phyloP scores from a whole-genome alignment of 2,888 invertebrate species.

The Venusia cambrica region DNA sequence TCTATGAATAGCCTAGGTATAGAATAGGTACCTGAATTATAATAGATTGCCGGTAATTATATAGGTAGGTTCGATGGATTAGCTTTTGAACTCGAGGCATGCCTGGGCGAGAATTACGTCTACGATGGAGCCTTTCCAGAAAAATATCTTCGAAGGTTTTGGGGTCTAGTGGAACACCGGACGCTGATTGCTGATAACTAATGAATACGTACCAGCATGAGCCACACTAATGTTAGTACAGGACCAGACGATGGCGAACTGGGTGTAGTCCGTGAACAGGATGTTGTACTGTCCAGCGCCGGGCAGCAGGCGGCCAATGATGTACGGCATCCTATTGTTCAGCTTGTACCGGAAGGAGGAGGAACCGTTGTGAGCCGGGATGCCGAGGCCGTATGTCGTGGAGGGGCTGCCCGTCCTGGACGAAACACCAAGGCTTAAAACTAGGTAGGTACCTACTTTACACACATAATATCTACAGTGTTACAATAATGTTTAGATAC shows the following conservation, averaged over 20 bases:
- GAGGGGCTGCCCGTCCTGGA: constrained; percentile 81
- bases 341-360: constrained; percentile 83
- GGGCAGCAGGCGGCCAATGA: constrained; percentile 84
- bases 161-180: too few relatives aligned
- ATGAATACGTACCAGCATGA: constrained; percentile 84
- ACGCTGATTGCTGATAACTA: too few relatives aligned
- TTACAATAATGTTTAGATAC: too few relatives aligned
- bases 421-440: not conserved
- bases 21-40: too few relatives aligned
- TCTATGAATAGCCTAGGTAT: too few relatives aligned
- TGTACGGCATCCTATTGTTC: constrained; percentile 81
- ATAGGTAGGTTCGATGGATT: too few relatives aligned
- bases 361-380: constrained; percentile 79
- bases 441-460: constrained; percentile 34
- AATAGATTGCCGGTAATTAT: too few relatives aligned
- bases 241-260: constrained; percentile 87
- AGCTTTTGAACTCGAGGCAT: too few relatives aligned
- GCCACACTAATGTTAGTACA: constrained; percentile 84
- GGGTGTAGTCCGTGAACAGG: constrained; percentile 86
- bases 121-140: too few relatives aligned
- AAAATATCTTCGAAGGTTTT: too few relatives aligned
- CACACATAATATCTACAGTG: too few relatives aligned
- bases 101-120: too few relatives aligned
- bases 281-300: constrained; percentile 87
- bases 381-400: constrained; percentile 83